Conservation (phyloP, 2,113 vertebrate genomes). For the Petrocephalus zakoni region DNA sequence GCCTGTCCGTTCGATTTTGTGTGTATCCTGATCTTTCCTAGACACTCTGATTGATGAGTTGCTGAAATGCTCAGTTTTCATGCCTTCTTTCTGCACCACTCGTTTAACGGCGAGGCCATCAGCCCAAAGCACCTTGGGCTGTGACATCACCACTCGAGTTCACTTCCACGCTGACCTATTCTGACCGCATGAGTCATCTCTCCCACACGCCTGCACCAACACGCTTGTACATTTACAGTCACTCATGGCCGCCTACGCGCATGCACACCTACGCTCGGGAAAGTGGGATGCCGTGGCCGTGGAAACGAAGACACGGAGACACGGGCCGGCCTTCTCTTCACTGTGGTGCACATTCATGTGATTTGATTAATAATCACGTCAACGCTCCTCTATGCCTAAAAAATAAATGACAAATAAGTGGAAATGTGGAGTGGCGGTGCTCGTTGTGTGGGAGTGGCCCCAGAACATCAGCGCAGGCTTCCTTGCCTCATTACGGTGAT, state of each 20-base stretch:
- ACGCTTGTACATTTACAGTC: background rate
- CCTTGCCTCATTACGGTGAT: background rate
- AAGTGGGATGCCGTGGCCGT: background rate
- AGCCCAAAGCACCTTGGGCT: background rate
- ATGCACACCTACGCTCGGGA: background rate
- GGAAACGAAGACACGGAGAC: background rate
- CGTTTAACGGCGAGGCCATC: background rate
- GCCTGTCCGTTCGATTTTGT: background rate
- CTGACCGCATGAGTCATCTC: background rate
- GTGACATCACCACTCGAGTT: background rate
- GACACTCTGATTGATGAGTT: background rate
- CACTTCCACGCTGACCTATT: background rate
- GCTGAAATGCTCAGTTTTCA: background rate
- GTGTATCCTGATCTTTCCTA: background rate
- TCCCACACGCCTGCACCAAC: background rate
- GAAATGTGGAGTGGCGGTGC: background rate
- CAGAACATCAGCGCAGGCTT: background rate
- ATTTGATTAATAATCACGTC: background rate
- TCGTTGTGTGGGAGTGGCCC: background rate
- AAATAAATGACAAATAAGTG: background rate
- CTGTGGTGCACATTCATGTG: background rate
- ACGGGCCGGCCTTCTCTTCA: background rate
- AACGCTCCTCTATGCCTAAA: background rate
- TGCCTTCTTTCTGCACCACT: background rate
- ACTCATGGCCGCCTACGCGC: background rate